Evolutionary conservation across 2,888 invertebrate genomes (phyloP).

Genomic region (Athalia rosae): DNA sequence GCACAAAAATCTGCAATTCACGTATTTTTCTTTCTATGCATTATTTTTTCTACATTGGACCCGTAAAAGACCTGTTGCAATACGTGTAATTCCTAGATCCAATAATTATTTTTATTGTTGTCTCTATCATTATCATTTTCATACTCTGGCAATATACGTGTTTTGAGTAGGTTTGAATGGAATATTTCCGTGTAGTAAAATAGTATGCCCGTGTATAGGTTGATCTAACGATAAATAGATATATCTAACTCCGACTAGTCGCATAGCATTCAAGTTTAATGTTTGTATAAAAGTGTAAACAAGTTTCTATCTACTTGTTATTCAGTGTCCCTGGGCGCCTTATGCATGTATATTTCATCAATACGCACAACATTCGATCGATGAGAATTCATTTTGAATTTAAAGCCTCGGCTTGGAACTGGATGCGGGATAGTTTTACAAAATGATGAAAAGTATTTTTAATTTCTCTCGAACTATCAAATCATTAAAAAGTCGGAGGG

Average conservation of each 20-base stretch:
- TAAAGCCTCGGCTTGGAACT: too few relatives aligned
- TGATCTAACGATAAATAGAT: constrained; percentile 10
- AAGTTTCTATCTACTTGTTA: constrained; percentile 42
- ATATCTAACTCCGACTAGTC: constrained; percentile 18
- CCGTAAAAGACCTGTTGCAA: neutral
- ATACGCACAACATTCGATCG: neutral
- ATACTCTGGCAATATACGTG: neutral
- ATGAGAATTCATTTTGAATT: neutral
- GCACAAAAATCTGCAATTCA: neutral
- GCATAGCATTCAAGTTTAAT: constrained; percentile 8
- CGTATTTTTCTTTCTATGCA: too few relatives aligned
- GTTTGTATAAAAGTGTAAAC: constrained; percentile 37
- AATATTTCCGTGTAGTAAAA: constrained; percentile 11
- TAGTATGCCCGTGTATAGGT: neutral
- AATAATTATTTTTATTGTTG: constrained; percentile 9
- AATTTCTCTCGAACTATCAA: too few relatives aligned
- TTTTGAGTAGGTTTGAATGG: constrained; percentile 1
- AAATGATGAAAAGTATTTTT: too few relatives aligned
- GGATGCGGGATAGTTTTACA: too few relatives aligned
- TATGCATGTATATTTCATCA: constrained; percentile 13
- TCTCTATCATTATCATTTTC: neutral
- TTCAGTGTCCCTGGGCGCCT: constrained; percentile 37
- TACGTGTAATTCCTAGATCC: neutral
- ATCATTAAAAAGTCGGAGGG: too few relatives aligned
- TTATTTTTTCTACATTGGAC: too few relatives aligned